These are phyloP conservation scores for Eulemur coronatus DNA, from an alignment of 2,797 vertebrate genomes.

Conservation along the genomic window DNA sequence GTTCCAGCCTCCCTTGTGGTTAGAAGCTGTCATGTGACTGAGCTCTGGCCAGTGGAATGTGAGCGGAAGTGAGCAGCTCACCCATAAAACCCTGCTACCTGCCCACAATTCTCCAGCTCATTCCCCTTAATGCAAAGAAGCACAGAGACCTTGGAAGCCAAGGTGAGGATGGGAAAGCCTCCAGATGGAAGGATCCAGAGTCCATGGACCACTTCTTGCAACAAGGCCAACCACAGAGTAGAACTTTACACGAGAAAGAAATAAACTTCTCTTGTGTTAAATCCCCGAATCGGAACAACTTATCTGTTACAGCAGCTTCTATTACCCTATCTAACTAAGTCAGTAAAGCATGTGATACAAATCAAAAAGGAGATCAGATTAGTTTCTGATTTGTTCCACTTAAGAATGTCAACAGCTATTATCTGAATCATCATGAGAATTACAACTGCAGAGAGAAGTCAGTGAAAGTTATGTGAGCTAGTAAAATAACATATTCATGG, in stretches of 20 bases:
- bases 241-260: constrained; percentile 12
- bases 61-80: background rate
- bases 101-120: background rate
- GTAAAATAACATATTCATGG: background rate
- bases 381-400: constrained; percentile 28
- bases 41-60: background rate
- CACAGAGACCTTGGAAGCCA: background rate
- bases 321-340: background rate
- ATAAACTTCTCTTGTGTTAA: background rate
- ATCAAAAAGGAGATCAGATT: constrained; percentile 37
- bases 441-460: background rate
- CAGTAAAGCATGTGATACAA: constrained; percentile 22
- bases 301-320: background rate
- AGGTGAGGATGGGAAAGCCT: background rate
- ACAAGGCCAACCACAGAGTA: background rate
- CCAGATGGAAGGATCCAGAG: background rate
- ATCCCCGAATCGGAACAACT: background rate
- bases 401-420: constrained; percentile 40
- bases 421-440: constrained; percentile 38
- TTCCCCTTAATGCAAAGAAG: background rate
- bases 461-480: background rate
- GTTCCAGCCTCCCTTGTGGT: background rate
- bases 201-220: background rate
- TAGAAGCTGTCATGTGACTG: background rate
- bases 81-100: background rate